Base-by-base conservation (phyloP, 2,113 vertebrate genomes). In the Pterocles orientalis region DNA sequence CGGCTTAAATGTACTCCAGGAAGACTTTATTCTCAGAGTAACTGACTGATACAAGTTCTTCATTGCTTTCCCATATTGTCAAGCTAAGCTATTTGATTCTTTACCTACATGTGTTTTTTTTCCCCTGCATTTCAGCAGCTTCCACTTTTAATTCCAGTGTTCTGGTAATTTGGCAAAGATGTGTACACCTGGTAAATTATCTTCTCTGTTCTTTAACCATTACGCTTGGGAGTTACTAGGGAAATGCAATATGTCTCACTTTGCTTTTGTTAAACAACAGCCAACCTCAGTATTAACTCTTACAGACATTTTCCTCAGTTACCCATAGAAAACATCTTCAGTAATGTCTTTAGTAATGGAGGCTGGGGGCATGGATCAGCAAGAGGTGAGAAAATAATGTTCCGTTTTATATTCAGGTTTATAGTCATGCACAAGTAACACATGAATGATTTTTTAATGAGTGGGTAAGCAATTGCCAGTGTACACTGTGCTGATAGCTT, bases 361-460 rank as follows among this genome's bases (percentile, higher is more conserved):
- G 26, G 3, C 57, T 64, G 14, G 53, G 48, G 15, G 18, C 34
- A 3, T 58, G 81, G 48, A 60, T 82, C 0, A 0, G n/a, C 56
- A 87, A 57, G 60, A 79, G 25, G 31, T 65, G n/a, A 69, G 57
- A 64, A 70, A 89, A n/a, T 34, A 45, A 50, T 2, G 3, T 72
- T 50, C 8, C 2, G 3, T 20, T 82, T 95, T 57, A 39, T n/a
- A 50, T 64, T 86, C 36, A 23, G 50, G 21, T 77, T 95, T 75
- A 28, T 34, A 53, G 36, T 77, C 21, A 31, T 21, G n/a, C 41
- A 58, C 7, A 29, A 62, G 62, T 51, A 82, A 82, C 33, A 45
- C 17, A 41, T 39, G 23, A 79, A 61, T 69, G n/a, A 65, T 57
- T 80, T 89, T 80, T 90, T 72, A 94, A 82, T 88, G 54, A 90